Evolutionary conservation across 2,113 vertebrate genomes (phyloP), one percentile per base, ranked within the genome.

Genomic region (Ophthalmolycus amberensis): DNA sequence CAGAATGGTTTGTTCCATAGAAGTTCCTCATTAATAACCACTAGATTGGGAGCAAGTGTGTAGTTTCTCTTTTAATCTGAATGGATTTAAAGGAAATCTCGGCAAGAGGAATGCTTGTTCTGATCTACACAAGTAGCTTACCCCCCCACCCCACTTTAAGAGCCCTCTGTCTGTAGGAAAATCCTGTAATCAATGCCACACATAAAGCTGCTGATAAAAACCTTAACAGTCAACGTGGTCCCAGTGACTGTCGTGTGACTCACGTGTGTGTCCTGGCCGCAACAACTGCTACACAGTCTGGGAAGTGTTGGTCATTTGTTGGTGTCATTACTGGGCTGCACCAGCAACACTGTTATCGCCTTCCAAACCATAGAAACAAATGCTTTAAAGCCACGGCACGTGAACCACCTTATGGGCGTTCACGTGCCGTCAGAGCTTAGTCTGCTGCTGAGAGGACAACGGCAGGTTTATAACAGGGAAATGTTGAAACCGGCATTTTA

Each of bases 191-290:
- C 77, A 80, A 75, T 58, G 74, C 68, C 82, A 9, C 66, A 75
- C 66, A 60, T 75, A 69, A 68, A 79, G 40, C 40, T 11, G 59
- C 38, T 27, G 54, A 73, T 69, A 32, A 70, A 77, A 54, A 38
- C n/a, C 64, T 9, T 40, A 75, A 46, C 25, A 25, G 22, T 68
- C 79, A 83, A 83, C 32, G n/a, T 82, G 68, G 69, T 56, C 11
- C 60, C 71, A 42, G 32, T 89, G 90, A 88, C 85, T 22, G 77
- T 90, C 92, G 91, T 83, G 90, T 94, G 92, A 91, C 90, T 52
- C 4, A 1, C 18, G 5, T 46, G 63, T 79, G 27, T 65, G 11
- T 11, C n/a, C 27, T 80, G 69, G 77, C 42, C 68, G 44, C 38
- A 75, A 27, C 7, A 74, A 44, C n/a, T 65, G 14, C 29, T 8